phyloP scores from a whole-genome alignment of 37 sponge, comb jelly and placozoan genomes.

The Geodia barretti region DNA sequence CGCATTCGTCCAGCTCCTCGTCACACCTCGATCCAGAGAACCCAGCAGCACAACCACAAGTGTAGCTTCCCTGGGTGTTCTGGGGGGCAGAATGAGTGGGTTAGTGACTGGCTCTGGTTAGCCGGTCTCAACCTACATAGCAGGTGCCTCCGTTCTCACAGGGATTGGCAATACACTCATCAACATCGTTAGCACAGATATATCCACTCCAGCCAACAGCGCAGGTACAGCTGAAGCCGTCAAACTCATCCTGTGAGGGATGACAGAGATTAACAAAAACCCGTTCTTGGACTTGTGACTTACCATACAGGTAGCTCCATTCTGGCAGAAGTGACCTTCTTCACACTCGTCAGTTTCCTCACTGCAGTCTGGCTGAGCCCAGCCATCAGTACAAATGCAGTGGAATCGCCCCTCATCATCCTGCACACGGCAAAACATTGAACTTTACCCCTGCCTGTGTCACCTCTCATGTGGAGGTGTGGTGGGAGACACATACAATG shows the following conservation, averaged over 20 bases:
- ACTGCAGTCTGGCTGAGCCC: conserved; percentile 14
- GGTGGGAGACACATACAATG: conserved; percentile 24
- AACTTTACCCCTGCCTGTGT: not conserved
- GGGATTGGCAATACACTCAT: not conserved
- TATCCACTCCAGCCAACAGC: not conserved
- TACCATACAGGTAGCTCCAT: conserved; percentile 5
- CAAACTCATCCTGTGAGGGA: not conserved
- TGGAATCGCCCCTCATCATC: not conserved
- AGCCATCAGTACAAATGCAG: conserved; percentile 45
- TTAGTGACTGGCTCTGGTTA: not conserved
- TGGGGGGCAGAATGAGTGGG: not conserved
- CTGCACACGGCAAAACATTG: not conserved
- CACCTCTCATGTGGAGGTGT: not conserved
- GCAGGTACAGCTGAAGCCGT: conserved; percentile 9
- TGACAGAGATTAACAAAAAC: not conserved
- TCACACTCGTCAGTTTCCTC: conserved; percentile 31
- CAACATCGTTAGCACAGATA: not conserved
- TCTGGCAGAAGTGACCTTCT: not conserved
- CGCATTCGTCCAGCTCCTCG: not conserved
- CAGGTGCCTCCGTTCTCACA: conserved; percentile 30
- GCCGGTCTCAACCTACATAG: not conserved
- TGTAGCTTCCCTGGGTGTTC: not conserved
- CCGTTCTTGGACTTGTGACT: not conserved
- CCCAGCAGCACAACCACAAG: not conserved
- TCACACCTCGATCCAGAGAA: not conserved